Conservation (phyloP, 64 coral and sea anemone species). For the Hydrozoanthus tunicans region DNA sequence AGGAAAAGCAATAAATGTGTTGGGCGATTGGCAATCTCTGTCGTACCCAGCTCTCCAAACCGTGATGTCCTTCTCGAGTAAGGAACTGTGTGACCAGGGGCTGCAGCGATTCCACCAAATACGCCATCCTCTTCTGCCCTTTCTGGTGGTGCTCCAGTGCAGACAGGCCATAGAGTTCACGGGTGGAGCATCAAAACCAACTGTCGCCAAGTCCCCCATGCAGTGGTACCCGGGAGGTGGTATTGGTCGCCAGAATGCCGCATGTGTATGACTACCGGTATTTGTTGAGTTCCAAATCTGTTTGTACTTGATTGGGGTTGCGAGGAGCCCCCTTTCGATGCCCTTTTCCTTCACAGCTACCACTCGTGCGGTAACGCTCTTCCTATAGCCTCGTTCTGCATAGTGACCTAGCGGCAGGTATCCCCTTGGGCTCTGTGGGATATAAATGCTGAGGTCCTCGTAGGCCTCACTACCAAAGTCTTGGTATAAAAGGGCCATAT, state of each 20-base stretch:
- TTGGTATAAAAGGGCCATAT: slow-evolving; percentile 65
- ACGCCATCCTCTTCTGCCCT: slow-evolving; percentile 34
- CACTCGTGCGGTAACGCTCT: slow-evolving; percentile 26
- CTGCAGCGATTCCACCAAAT: slow-evolving; percentile 64
- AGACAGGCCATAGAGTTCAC: slow-evolving; percentile 72
- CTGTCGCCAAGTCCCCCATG: slow-evolving; percentile 69
- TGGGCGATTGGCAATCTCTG: slow-evolving; percentile 59
- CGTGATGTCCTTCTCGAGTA: slow-evolving; percentile 59
- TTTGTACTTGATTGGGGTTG: slow-evolving; percentile 59
- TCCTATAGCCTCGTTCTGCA: slow-evolving; percentile 47
- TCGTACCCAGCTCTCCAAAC: slow-evolving; percentile 64
- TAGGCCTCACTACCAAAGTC: slow-evolving; percentile 56
- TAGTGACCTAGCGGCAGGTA: slow-evolving; percentile 74
- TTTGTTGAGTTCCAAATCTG: slow-evolving; percentile 64
- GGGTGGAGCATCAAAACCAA: slow-evolving; percentile 53
- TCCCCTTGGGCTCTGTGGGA: slow-evolving; percentile 74
- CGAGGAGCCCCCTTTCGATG: slow-evolving; percentile 45
- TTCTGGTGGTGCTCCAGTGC: slow-evolving; percentile 71
- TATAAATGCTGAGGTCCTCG: slow-evolving; percentile 74
- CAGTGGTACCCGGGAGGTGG: slow-evolving; percentile 76
- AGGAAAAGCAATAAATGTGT: slow-evolving; percentile 72
- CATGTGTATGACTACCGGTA: slow-evolving; percentile 16
- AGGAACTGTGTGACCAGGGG: slow-evolving; percentile 21
- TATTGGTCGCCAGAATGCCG: slow-evolving; percentile 73
- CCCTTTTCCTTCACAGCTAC: slow-evolving; percentile 68